Conservation (phyloP, 2,888 invertebrate genomes). For the Charanyca ferruginea region DNA sequence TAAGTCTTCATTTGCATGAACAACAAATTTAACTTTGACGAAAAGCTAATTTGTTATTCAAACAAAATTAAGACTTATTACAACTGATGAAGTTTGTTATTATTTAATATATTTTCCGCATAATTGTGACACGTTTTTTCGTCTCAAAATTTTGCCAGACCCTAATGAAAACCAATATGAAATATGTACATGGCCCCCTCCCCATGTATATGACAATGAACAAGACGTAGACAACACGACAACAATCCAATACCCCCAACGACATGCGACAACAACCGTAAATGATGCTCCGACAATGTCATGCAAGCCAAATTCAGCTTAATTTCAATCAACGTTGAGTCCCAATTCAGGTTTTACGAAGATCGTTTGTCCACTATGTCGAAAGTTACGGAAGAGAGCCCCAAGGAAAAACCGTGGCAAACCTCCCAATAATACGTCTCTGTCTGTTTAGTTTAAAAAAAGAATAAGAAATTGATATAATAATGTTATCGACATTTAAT, state of each 20-base stretch:
- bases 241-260: constrained; percentile 41
- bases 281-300: constrained; percentile 52
- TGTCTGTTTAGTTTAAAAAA: not conserved
- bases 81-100: no score
- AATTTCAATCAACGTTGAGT: constrained; percentile 14
- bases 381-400: not conserved
- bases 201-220: constrained; percentile 28
- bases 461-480: not conserved
- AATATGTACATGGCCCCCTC: not conserved
- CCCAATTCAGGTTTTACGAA: constrained; percentile 7
- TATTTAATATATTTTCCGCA: no score
- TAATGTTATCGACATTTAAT: not conserved
- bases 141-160: constrained; percentile 46
- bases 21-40: no score
- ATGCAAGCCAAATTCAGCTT: constrained; percentile 61
- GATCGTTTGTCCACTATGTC: constrained; percentile 28
- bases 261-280: constrained; percentile 52
- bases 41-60: no score
- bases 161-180: constrained; percentile 21
- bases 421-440: not conserved
- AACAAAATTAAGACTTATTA: no score
- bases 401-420: not conserved
- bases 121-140: no score
- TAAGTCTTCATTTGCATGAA: no score
- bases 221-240: constrained; percentile 44